Conservation (phyloP, 2,888 invertebrate species). For the Papilio demoleus region DNA sequence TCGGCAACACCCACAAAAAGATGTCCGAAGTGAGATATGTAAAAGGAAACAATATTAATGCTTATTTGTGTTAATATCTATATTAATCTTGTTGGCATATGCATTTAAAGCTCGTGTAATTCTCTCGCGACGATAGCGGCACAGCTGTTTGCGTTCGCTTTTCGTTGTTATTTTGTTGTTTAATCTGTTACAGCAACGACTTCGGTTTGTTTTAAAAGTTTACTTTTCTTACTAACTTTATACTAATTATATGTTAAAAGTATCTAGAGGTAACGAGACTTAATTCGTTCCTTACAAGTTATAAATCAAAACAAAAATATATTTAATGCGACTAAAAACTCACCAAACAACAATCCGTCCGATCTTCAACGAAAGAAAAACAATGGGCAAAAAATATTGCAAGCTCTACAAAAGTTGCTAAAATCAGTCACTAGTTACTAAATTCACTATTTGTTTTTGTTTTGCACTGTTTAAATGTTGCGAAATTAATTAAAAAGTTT, state of each 20-base stretch:
- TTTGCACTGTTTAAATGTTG: conserved; percentile 29
- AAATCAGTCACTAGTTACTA: conserved; percentile 34
- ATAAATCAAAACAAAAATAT: background rate
- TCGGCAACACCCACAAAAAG: conserved; percentile 72
- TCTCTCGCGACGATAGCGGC: conserved; percentile 48
- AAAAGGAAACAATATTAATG: conserved; percentile 59
- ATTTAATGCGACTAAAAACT: conserved; percentile 46
- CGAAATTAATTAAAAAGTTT: conserved; percentile 18
- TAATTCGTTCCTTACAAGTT: background rate
- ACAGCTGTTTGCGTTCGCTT: conserved; percentile 54
- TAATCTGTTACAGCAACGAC: conserved; percentile 55
- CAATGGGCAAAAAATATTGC: conserved; percentile 39
- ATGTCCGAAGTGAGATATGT: conserved; percentile 55
- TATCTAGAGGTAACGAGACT: background rate
- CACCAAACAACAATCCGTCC: conserved; percentile 44
- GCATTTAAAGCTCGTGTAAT: conserved; percentile 52
- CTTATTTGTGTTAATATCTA: conserved; percentile 76
- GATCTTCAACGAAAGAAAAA: conserved; percentile 33
- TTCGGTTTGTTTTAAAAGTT: conserved; percentile 60
- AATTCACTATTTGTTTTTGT: conserved; percentile 37
- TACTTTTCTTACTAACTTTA: conserved; percentile 47
- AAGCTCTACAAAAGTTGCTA: conserved; percentile 40
- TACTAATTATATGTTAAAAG: background rate
- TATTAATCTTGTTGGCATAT: conserved; percentile 71
- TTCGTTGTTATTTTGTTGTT: conserved; percentile 47